A percentile compares a stretch with the other conserved stretches of the same genome.
Conservation (phyloP, 2,888 invertebrate species). For the Altica lythri region DNA sequence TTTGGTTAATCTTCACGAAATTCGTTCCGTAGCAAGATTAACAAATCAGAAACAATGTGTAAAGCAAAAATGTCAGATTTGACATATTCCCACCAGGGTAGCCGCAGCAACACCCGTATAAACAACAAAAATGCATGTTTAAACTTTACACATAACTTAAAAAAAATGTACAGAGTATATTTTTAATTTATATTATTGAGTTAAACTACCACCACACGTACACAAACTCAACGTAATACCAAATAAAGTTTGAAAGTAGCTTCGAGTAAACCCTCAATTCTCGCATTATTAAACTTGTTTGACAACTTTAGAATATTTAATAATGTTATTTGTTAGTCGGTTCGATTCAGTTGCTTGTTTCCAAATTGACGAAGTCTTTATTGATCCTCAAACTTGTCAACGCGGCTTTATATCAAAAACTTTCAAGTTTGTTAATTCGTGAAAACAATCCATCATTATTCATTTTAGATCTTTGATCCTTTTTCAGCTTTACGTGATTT, state of each 20-base stretch:
- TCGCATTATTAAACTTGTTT: slow-evolving; percentile 11
- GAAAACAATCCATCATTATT: slow-evolving; percentile 23
- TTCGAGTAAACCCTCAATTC: not conserved
- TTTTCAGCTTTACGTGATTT: slow-evolving; percentile 4
- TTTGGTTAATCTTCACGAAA: too few species aligned
- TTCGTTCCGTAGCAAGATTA: too few species aligned
- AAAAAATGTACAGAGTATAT: too few species aligned
- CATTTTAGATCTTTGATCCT: slow-evolving; percentile 6
- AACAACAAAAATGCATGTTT: too few species aligned
- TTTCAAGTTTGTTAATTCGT: slow-evolving; percentile 22
- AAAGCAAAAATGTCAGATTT: too few species aligned
- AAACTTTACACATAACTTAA: too few species aligned
- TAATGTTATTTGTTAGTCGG: slow-evolving; percentile 13
- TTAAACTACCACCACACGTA: too few species aligned
- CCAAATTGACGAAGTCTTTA: slow-evolving; percentile 12
- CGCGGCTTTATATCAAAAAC: slow-evolving; percentile 13
- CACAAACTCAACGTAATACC: not conserved
- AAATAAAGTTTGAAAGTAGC: not conserved
- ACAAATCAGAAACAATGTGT: too few species aligned
- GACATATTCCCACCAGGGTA: too few species aligned
- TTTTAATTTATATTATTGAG: too few species aligned
- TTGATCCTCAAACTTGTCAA: slow-evolving; percentile 22
- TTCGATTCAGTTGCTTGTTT: not conserved
- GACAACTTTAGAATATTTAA: slow-evolving; percentile 11
- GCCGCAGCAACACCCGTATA: too few species aligned